These are phyloP conservation scores for Hystrix cristata DNA, from an alignment of 2,113 vertebrate species.

Conservation along the genomic window DNA sequence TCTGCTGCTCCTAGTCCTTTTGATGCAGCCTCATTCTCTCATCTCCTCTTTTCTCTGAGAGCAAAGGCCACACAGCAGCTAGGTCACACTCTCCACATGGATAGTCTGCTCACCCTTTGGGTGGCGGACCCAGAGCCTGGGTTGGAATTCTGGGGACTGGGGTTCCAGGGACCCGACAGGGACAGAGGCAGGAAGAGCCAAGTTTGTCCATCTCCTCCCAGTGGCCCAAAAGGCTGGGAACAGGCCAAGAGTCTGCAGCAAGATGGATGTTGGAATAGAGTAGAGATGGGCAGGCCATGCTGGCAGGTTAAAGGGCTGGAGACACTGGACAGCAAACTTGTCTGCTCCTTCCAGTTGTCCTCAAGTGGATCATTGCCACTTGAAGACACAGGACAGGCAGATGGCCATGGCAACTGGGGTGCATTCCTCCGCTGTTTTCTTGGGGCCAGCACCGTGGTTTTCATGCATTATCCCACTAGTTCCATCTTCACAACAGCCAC, in stretches of 20 bases:
- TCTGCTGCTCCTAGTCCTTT: not conserved
- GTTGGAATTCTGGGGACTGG: not conserved
- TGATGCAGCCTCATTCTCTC: not conserved
- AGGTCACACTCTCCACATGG: not conserved
- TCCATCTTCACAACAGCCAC: not conserved
- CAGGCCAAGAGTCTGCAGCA: not conserved
- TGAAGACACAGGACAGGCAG: not conserved
- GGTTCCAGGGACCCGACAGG: not conserved
- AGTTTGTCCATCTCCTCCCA: not conserved
- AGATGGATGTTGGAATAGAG: not conserved
- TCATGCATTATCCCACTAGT: not conserved
- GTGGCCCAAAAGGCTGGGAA: not conserved
- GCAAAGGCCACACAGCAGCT: not conserved
- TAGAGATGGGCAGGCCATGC: not conserved
- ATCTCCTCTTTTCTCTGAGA: not conserved
- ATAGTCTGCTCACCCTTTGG: not conserved
- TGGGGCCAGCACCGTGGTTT: not conserved
- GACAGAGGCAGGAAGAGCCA: not conserved
- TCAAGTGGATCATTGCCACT: not conserved
- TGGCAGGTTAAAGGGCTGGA: not conserved
- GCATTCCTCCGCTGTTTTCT: not conserved
- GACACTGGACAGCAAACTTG: too few species aligned
- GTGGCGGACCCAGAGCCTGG: not conserved
- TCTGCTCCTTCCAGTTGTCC: not conserved
- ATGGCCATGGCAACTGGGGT: not conserved